Conservation (phyloP, 2,888 invertebrate genomes). For the Drosophila nr. medialis region DNA sequence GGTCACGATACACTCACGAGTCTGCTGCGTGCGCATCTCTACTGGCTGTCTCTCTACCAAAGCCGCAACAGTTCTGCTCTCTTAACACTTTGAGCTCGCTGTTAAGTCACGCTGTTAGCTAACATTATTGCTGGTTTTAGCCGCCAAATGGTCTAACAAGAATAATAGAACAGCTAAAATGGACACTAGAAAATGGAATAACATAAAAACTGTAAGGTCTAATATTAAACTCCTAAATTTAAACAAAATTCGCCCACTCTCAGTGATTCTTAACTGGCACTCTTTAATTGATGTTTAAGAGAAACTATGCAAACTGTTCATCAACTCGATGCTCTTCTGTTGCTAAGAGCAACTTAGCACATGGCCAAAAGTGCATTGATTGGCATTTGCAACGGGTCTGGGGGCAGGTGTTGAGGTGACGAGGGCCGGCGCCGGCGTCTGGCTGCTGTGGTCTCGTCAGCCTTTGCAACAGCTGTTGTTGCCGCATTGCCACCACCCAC, state of each 20-base stretch:
- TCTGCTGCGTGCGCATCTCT: constrained; percentile 31
- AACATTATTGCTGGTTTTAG: constrained; percentile 25
- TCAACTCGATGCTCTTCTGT: constrained; percentile 14
- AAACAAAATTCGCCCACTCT: not conserved
- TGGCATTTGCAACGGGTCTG: constrained; percentile 60
- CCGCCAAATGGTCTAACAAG: not conserved
- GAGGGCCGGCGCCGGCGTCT: constrained; percentile 69
- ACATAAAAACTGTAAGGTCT: not conserved
- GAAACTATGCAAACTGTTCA: constrained; percentile 5
- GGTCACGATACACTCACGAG: constrained; percentile 32
- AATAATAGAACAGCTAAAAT: constrained; percentile 6
- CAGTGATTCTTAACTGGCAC: constrained; percentile 1
- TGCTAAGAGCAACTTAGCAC: constrained; percentile 79
- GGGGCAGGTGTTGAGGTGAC: constrained; percentile 39
- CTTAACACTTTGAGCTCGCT: constrained; percentile 47
- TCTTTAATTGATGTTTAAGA: constrained; percentile 31
- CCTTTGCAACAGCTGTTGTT: constrained; percentile 76
- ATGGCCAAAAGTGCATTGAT: constrained; percentile 81
- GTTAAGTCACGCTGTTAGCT: constrained; percentile 45
- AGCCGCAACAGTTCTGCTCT: constrained; percentile 23
- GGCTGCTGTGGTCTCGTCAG: constrained; percentile 68
- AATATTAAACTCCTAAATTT: not conserved
- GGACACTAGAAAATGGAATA: not conserved
- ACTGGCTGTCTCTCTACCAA: constrained; percentile 15
- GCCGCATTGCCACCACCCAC: constrained; percentile 61